Evolutionary conservation across 2,113 vertebrate genomes (phyloP).

Genomic region (Takifugu flavidus): DNA sequence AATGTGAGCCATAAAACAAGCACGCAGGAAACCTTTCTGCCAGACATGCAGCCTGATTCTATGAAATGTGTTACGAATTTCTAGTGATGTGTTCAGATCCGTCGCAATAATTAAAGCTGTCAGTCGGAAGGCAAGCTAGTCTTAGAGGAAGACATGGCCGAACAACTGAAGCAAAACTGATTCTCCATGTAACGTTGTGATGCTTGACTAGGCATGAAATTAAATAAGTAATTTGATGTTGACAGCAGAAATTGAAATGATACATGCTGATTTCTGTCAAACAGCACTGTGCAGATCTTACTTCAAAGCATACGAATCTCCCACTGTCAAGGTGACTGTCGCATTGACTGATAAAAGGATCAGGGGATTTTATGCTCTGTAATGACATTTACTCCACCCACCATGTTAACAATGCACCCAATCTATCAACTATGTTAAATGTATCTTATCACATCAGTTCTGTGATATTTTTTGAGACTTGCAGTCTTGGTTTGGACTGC

Average conservation of each 20-base stretch:
- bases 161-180: slow-evolving; percentile 93
- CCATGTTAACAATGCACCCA: no score
- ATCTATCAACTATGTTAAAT: no score
- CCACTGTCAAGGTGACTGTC: no score
- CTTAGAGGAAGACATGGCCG: slow-evolving; percentile 85
- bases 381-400: no score
- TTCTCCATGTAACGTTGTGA: slow-evolving; percentile 91
- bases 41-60: slow-evolving; percentile 38
- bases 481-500: not conserved
- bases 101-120: slow-evolving; percentile 96
- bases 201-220: slow-evolving; percentile 98
- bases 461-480: not conserved
- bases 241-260: slow-evolving; percentile 98
- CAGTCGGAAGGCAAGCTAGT: slow-evolving; percentile 90
- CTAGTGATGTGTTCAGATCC: slow-evolving; percentile 88
- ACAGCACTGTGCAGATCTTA: slow-evolving; percentile 47
- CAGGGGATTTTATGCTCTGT: no score
- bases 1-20: slow-evolving; percentile 46
- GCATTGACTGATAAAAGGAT: no score
- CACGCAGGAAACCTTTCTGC: slow-evolving; percentile 32
- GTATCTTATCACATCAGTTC: no score
- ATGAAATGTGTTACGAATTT: slow-evolving; percentile 75
- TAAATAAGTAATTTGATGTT: slow-evolving; percentile 99
- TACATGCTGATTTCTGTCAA: slow-evolving; percentile 83
- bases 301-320: slow-evolving; percentile 41